These are phyloP conservation scores for Cisticola juncidis DNA, from an alignment of 2,113 vertebrate species.

Conservation along the genomic window DNA sequence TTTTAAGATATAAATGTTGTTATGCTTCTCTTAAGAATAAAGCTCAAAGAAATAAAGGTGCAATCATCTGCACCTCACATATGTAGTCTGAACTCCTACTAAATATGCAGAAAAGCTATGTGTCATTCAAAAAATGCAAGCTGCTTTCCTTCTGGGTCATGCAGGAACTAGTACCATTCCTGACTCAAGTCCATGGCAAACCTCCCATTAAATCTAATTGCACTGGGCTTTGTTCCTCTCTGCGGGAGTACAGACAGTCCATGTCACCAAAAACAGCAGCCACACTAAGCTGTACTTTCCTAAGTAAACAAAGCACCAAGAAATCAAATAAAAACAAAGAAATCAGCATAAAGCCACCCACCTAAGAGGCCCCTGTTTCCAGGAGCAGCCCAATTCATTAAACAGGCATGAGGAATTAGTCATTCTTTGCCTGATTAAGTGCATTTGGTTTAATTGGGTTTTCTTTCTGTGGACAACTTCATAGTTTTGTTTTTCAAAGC, in stretches of 20 bases:
- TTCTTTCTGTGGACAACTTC: neutral
- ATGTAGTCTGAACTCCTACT: neutral
- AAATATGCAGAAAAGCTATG: neutral
- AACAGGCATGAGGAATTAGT: conserved; percentile 6
- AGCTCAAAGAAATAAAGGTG: neutral
- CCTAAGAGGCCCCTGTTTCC: neutral
- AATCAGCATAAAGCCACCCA: neutral
- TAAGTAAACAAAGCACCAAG: conserved; percentile 18
- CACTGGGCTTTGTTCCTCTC: neutral
- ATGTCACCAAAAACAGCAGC: neutral
- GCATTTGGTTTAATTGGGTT: neutral
- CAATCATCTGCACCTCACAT: neutral
- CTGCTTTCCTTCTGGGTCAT: neutral
- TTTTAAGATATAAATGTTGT: neutral
- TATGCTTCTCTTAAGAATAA: neutral
- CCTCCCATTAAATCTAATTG: neutral
- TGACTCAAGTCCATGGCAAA: neutral
- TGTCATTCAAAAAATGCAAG: neutral
- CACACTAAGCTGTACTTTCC: neutral
- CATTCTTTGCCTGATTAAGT: conserved; percentile 31
- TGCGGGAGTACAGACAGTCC: neutral
- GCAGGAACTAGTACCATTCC: neutral
- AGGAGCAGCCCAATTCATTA: conserved; percentile 20
- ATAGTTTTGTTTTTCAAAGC: neutral
- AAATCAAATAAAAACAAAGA: conserved; percentile 15